A percentile compares a stretch with the other conserved stretches of the same genome.
phyloP scores from a whole-genome alignment of 2,797 vertebrate genomes.

The Geotria australis region DNA sequence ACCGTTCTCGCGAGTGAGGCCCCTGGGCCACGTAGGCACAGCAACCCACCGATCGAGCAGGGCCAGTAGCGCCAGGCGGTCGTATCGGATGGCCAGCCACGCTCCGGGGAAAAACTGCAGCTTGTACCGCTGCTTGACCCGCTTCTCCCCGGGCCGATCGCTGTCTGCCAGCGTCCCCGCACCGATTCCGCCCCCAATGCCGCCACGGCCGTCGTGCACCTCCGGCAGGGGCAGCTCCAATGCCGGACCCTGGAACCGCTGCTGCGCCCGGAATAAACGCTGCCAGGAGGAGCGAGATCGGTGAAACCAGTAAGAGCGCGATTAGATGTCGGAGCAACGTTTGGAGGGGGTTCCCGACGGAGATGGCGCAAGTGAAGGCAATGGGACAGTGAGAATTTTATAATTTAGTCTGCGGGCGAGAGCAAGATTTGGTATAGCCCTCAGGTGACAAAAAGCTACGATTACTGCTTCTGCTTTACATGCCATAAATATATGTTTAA shows the following conservation, averaged over 20 bases:
- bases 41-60: constrained; percentile 61
- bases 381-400: too few species aligned
- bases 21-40: too few species aligned
- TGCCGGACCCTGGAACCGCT: neutral
- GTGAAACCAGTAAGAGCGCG: too few species aligned
- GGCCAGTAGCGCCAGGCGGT: constrained; percentile 79
- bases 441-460: too few species aligned
- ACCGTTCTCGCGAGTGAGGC: too few species aligned
- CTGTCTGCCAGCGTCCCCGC: neutral
- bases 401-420: too few species aligned
- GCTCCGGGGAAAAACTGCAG: constrained; percentile 75
- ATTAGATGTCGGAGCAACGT: too few species aligned
- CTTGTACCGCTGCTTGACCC: constrained; percentile 60
- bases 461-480: too few species aligned
- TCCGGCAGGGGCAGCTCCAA: neutral
- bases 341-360: too few species aligned
- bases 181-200: neutral
- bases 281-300: neutral
- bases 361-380: too few species aligned
- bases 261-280: neutral
- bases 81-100: constrained; percentile 85
- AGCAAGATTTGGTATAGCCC: too few species aligned
- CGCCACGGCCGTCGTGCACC: neutral
- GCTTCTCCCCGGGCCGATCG: constrained; percentile 20
- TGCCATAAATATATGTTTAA: too few species aligned